A percentile compares a stretch with the other conserved stretches of the same genome.
Conservation (phyloP, 2,797 vertebrate species). For the Rhabdophis nuchalis region DNA sequence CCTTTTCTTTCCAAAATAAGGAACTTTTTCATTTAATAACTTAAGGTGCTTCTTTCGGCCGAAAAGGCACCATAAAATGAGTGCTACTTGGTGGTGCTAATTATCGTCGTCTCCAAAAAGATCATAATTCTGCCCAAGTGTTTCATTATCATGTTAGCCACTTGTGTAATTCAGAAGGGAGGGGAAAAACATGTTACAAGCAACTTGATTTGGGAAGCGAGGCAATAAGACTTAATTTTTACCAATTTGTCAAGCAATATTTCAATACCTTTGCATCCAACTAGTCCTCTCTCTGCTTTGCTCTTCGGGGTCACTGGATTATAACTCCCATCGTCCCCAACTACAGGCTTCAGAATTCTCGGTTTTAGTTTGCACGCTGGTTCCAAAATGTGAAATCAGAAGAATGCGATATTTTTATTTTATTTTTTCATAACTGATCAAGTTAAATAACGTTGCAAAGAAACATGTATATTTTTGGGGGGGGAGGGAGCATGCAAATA, state of each 20-base stretch:
- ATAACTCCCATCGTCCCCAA: not conserved
- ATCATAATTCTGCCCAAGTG: conserved; percentile 22
- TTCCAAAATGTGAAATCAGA: not conserved
- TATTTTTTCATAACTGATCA: not conserved
- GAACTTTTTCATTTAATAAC: not conserved
- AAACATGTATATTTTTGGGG: not conserved
- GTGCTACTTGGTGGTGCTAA: conserved; percentile 20
- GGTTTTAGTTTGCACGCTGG: not conserved
- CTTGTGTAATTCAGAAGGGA: conserved; percentile 1
- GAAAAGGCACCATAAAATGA: not conserved
- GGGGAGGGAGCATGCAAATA: not conserved
- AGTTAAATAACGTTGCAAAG: not conserved
- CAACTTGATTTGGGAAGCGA: not conserved
- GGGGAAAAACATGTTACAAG: not conserved
- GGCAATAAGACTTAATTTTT: not conserved
- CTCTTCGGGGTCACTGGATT: not conserved
- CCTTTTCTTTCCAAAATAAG: not conserved
- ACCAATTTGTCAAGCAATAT: not conserved
- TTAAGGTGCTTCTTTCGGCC: not conserved
- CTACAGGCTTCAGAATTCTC: not conserved
- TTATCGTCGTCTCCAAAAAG: not conserved
- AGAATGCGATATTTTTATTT: not conserved
- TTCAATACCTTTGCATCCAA: not conserved
- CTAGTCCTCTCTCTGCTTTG: not conserved
- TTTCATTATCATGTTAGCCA: conserved; percentile 28